A percentile compares a stretch with the other conserved stretches of the same genome.
These are phyloP conservation scores for Cheirogaleus major DNA, from an alignment of 2,797 vertebrate genomes.

Conservation along the genomic window DNA sequence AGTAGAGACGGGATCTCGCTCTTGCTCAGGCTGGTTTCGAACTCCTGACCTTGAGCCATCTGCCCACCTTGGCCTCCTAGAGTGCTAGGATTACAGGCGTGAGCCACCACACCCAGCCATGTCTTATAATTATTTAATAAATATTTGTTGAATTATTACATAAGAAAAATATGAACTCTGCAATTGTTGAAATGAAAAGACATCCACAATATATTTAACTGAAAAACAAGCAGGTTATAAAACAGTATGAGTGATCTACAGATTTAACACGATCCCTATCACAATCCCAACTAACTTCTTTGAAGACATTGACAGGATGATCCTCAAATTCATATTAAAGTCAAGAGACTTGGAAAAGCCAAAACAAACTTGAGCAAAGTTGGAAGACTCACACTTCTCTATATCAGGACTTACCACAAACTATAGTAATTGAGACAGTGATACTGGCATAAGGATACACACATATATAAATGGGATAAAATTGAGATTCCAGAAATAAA, in stretches of 20 bases:
- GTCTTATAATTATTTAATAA: conserved; percentile 32
- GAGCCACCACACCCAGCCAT: not conserved
- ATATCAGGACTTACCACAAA: not conserved
- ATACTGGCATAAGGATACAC: not conserved
- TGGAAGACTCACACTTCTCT: not conserved
- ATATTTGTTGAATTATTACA: conserved; percentile 34
- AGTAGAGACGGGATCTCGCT: too few relatives aligned
- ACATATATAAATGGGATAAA: not conserved
- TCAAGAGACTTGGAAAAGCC: not conserved
- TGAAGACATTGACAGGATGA: not conserved
- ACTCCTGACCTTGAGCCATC: too few relatives aligned
- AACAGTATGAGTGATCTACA: not conserved
- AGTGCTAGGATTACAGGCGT: too few relatives aligned
- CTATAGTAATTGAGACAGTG: not conserved
- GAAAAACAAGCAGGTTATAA: not conserved
- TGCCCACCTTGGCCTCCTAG: too few relatives aligned
- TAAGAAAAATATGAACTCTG: not conserved
- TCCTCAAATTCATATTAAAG: not conserved
- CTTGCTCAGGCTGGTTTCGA: too few relatives aligned
- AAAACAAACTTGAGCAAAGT: conserved; percentile 4
- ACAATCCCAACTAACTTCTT: not conserved
- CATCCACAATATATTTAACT: conserved; percentile 13
- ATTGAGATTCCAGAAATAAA: not conserved
- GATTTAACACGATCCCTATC: not conserved
- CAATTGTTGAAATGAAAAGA: conserved; percentile 38